A percentile compares a stretch with the other conserved stretches of the same genome.
Evolutionary conservation across 2,113 vertebrate species (phyloP).

Genomic region (Odocoileus hemionus): DNA sequence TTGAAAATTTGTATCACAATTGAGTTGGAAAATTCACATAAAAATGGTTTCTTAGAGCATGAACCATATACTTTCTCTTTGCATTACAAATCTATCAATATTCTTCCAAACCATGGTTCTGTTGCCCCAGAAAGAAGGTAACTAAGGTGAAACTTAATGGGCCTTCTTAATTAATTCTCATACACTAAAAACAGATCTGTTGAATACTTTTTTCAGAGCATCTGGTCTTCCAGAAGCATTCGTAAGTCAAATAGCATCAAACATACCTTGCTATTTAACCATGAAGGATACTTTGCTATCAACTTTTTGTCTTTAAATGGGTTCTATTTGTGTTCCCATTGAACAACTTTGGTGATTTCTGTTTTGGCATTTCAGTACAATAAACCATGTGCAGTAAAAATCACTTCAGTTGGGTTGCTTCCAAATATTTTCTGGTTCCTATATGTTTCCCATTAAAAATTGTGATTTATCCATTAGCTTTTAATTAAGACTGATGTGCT

Average conservation of each 20-base stretch:
- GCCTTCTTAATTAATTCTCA: neutral
- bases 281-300: neutral
- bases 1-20: neutral
- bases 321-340: neutral
- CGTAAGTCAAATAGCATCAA: neutral
- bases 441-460: neutral
- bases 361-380: neutral
- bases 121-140: neutral
- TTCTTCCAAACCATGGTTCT: neutral
- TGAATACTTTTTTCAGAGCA: neutral
- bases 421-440: neutral
- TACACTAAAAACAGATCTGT: too few species aligned
- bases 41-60: neutral
- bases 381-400: neutral
- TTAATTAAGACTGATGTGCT: neutral
- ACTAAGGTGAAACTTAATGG: neutral
- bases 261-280: neutral
- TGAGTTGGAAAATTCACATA: conserved; percentile 17
- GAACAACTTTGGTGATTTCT: neutral
- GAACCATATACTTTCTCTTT: neutral
- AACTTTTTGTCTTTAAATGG: neutral
- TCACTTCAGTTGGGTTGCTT: neutral
- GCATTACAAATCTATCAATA: neutral
- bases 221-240: neutral
- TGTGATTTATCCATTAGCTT: neutral